A percentile compares a stretch with the other conserved stretches of the same genome.
Conservation (phyloP, 2,888 invertebrate genomes). For the Rhagonycha fulva region DNA sequence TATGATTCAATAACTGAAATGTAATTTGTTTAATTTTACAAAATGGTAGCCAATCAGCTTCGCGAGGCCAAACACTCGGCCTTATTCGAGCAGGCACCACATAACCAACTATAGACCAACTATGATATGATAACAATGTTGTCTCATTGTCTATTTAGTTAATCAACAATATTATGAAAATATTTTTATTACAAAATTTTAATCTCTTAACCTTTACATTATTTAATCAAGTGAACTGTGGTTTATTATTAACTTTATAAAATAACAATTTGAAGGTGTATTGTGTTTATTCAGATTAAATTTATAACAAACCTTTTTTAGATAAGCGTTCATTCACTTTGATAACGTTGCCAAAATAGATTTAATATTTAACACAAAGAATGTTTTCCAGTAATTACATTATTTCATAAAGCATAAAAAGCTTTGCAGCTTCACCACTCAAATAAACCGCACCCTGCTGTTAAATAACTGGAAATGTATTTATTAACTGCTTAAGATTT, state of each 20-base stretch:
- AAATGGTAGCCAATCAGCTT: too few relatives aligned
- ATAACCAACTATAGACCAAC: not conserved
- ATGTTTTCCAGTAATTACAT: not conserved
- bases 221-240: not conserved
- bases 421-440: too few relatives aligned
- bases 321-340: conserved; percentile 14
- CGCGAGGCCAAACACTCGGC: not conserved
- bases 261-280: not conserved
- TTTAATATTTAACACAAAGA: not conserved
- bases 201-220: not conserved
- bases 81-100: not conserved
- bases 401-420: too few relatives aligned
- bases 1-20: too few relatives aligned
- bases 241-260: not conserved
- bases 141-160: not conserved
- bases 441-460: too few relatives aligned
- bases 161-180: not conserved
- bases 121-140: not conserved
- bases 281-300: not conserved
- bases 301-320: not conserved
- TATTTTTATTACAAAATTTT: not conserved
- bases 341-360: conserved; percentile 6
- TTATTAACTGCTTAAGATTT: too few relatives aligned
- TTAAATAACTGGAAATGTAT: too few relatives aligned
- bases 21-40: too few relatives aligned